Evolutionary conservation across 2,113 vertebrate species (phyloP).

Genomic region (Columbina picui): DNA sequence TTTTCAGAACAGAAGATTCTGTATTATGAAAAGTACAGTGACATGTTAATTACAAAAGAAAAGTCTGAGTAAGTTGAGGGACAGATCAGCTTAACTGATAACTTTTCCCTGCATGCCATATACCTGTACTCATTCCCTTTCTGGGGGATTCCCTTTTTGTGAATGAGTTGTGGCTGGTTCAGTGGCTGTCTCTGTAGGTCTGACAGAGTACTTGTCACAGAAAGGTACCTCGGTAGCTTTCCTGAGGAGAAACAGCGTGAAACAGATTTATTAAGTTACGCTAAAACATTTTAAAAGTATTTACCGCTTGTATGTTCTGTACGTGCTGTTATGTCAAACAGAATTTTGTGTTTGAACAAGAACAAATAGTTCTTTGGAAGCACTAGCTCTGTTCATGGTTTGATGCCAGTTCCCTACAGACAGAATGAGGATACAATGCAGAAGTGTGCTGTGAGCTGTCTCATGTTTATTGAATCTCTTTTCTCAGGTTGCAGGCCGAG

Average conservation of each 20-base stretch:
- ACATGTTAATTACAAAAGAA: neutral
- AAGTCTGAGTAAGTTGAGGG: neutral
- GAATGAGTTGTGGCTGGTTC: neutral
- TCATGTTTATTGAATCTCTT: neutral
- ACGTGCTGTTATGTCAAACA: accelerated
- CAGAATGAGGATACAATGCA: neutral
- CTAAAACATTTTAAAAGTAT: neutral
- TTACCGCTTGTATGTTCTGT: neutral
- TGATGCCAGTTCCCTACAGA: neutral
- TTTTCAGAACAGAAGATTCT: neutral
- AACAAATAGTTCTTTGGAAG: neutral
- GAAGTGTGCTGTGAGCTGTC: neutral
- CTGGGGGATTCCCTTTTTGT: neutral
- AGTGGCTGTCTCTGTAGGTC: neutral
- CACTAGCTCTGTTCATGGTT: neutral
- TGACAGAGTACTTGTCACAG: neutral
- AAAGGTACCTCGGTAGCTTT: neutral
- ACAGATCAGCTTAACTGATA: neutral
- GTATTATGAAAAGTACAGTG: neutral
- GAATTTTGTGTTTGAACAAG: neutral
- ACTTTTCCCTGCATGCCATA: neutral
- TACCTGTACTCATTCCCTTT: neutral
- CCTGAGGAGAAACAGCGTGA: neutral
- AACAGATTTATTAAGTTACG: neutral
- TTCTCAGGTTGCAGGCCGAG: conserved; percentile 88